Evolutionary conservation across 2,113 vertebrate species (phyloP), one percentile per base, ranked within the genome.

Genomic region (Psettodes erumei): DNA sequence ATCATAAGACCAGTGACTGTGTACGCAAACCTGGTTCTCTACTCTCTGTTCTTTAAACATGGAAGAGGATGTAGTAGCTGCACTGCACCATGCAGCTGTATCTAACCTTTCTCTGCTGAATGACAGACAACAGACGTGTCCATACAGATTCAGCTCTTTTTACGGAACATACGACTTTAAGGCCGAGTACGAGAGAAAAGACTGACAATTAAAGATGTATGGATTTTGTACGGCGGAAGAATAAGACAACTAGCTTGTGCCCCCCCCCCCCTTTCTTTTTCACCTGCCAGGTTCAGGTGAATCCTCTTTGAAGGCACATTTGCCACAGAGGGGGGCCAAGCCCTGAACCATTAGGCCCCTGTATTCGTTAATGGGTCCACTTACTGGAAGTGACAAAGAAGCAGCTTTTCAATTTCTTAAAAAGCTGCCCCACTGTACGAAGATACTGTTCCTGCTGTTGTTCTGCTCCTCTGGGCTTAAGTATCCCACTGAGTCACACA

Each of bases 401-500:
- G 63, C 53, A 21, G 40, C n/a, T 21, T 76, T 82, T 87, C 61
- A 75, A 62, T 75, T 79, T 86, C 67, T 84, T 81, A 71, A 86
- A 85, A 86, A 84, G 67, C 59, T 67, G 51, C 53, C 38, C 76
- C 66, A 77, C 53, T 71, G 77, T 79, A 54, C 45, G 15, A 8
- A 71, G 62, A 77, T 71, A 85, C 63, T 81, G 61, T 69, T 75
- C 62, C 79, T 71, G 71, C 67, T 69, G 72, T 65, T 55, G 51
- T 30, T 67, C 28, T 73, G 10, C 55, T 79, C 64, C 65, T 59
- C 59, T 54, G 37, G 67, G 73, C 55, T 77, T 61, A 68, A 27
- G 66, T 71, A 21, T 77, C 54, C 47, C 30, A 37, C 62, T 62
- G 62, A 59, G 40, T 65, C 54, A 1, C 63, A 3, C 65, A 42